These are phyloP conservation scores for Timema podura DNA, from an alignment of 2,888 invertebrate species.

Conservation along the genomic window DNA sequence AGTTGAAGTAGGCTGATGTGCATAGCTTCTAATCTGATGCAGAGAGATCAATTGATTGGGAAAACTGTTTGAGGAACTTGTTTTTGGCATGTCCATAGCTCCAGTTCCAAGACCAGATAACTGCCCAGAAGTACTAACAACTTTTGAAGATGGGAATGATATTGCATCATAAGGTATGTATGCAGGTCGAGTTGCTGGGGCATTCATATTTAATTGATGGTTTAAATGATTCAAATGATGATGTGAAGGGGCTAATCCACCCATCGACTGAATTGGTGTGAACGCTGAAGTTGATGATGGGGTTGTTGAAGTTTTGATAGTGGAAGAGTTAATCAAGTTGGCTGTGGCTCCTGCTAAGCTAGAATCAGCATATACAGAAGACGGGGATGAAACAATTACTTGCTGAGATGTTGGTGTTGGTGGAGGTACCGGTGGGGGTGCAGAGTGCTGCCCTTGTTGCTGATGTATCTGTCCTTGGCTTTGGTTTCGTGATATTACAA, in stretches of 20 bases:
- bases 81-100: constrained; percentile 50
- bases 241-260: constrained; percentile 50
- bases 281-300: constrained; percentile 86
- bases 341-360: constrained; percentile 43
- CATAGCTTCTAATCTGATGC: constrained; percentile 95
- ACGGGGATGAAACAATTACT: constrained; percentile 28
- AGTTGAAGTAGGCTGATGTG: constrained; percentile 75
- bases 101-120: constrained; percentile 47
- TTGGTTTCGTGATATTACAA: constrained; percentile 26
- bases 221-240: constrained; percentile 59
- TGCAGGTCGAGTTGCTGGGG: constrained; percentile 43
- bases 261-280: constrained; percentile 89
- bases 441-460: constrained; percentile 36
- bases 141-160: constrained; percentile 60
- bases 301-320: constrained; percentile 61
- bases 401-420: constrained; percentile 39
- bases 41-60: constrained; percentile 92
- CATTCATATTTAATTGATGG: constrained; percentile 36
- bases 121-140: constrained; percentile 39
- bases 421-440: constrained; percentile 44
- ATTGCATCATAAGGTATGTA: constrained; percentile 89
- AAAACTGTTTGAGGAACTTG: constrained; percentile 62
- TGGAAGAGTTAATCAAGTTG: constrained; percentile 49
- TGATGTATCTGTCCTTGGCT: constrained; percentile 33
- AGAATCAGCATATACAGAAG: constrained; percentile 35